Percentiles rank a stretch among this genome's conserved stretches.
Conservation (phyloP, 2,888 invertebrate genomes). For the Helobdella robusta region DNA sequence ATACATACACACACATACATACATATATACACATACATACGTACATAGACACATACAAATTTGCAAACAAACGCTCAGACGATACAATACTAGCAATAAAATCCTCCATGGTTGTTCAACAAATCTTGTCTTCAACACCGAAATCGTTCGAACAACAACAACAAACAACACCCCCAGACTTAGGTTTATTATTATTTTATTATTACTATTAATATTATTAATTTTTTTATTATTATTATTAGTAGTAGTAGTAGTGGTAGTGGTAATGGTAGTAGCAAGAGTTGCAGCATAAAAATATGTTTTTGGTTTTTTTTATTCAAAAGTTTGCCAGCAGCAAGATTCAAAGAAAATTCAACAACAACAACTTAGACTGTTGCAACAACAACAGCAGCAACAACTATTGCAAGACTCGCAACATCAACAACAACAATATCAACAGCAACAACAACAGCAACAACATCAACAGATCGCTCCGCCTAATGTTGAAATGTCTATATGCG, state of each 20-base stretch:
- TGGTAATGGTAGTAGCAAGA: too few relatives aligned
- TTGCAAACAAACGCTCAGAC: neutral
- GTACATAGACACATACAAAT: neutral
- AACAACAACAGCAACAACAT: neutral
- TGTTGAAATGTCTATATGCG: constrained; percentile 15
- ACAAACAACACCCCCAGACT: too few relatives aligned
- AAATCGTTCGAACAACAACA: neutral
- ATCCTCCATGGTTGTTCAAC: constrained; percentile 24
- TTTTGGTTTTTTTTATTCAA: too few relatives aligned
- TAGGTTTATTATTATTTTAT: too few relatives aligned
- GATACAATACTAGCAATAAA: constrained; percentile 23
- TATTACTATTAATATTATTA: too few relatives aligned
- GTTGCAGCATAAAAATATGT: too few relatives aligned
- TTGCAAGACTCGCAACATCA: neutral
- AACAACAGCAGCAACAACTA: constrained; percentile 13
- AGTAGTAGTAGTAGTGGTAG: too few relatives aligned
- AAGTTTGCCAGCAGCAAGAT: too few relatives aligned
- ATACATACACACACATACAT: neutral
- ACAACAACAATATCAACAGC: neutral
- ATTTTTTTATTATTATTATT: too few relatives aligned
- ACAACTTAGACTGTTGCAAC: neutral
- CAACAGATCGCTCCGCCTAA: neutral
- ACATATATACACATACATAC: neutral
- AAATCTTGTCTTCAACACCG: constrained; percentile 12
- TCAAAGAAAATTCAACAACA: constrained; percentile 1